phyloP scores from a whole-genome alignment of 1,140 invertebrate genomes.

The Anoplolepis gracilipes region DNA sequence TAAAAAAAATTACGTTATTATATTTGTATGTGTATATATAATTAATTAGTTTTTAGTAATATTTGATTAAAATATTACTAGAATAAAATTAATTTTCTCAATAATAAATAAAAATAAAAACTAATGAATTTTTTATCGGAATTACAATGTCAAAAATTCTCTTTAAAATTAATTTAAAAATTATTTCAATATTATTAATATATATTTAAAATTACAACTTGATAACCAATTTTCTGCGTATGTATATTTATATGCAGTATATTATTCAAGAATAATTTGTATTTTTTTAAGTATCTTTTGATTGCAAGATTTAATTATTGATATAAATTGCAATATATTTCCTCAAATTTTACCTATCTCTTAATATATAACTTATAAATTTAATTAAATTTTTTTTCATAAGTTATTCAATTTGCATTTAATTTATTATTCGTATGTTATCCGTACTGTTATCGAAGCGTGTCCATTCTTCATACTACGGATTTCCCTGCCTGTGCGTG shows the following conservation, averaged over 20 bases:
- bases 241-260: not conserved
- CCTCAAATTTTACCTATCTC: not conserved
- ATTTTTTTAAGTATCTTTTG: not conserved
- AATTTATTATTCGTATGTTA: conserved; percentile 5
- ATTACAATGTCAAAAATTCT: not conserved
- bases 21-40: too few species aligned
- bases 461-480: not conserved
- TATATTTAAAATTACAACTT: not conserved
- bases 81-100: too few species aligned
- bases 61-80: too few species aligned
- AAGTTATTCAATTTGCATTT: conserved; percentile 4
- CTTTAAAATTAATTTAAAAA: not conserved
- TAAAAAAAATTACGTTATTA: too few species aligned
- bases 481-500: not conserved
- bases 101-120: not conserved
- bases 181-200: not conserved
- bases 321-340: not conserved
- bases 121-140: not conserved
- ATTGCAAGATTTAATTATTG: conserved; percentile 19
- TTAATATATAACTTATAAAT: not conserved
- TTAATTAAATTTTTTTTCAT: not conserved
- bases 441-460: not conserved
- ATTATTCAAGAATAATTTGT: too few species aligned
- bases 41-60: too few species aligned
- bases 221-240: not conserved